Evolutionary conservation across 2,797 vertebrate species (phyloP).

Genomic region (Darevskia mixta): DNA sequence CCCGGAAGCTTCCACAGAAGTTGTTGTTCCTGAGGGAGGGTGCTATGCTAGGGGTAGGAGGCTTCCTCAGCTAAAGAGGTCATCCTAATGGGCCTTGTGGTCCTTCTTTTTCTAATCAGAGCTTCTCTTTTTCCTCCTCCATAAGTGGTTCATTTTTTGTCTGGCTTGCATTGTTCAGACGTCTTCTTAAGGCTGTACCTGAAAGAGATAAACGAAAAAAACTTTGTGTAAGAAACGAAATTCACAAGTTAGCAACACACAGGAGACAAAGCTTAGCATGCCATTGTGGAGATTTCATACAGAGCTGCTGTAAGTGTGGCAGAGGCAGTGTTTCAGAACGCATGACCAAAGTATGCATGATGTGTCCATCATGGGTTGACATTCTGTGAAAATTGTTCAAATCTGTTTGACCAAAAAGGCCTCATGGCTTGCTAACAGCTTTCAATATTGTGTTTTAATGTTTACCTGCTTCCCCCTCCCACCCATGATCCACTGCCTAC

Average conservation of each 20-base stretch:
- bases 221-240: slow-evolving; percentile 7
- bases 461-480: too few relatives aligned
- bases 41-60: background rate
- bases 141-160: background rate
- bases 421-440: background rate
- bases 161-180: background rate
- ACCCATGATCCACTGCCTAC: too few relatives aligned
- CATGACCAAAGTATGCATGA: too few relatives aligned
- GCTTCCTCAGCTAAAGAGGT: background rate
- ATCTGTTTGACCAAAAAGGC: background rate
- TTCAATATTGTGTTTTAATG: too few relatives aligned
- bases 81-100: slow-evolving; percentile 24
- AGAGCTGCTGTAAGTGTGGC: background rate
- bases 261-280: background rate
- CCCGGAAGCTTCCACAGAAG: background rate
- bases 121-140: slow-evolving; percentile 11
- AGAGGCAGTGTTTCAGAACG: rapidly evolving
- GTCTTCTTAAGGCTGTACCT: slow-evolving; percentile 56
- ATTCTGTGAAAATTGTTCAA: background rate
- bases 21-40: background rate
- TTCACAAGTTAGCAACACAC: rapidly evolving
- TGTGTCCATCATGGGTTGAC: background rate
- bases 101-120: slow-evolving; percentile 15
- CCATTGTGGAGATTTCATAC: background rate
- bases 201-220: background rate